phyloP scores from a whole-genome alignment of 2,113 vertebrate species.

The Gymnogyps californianus region DNA sequence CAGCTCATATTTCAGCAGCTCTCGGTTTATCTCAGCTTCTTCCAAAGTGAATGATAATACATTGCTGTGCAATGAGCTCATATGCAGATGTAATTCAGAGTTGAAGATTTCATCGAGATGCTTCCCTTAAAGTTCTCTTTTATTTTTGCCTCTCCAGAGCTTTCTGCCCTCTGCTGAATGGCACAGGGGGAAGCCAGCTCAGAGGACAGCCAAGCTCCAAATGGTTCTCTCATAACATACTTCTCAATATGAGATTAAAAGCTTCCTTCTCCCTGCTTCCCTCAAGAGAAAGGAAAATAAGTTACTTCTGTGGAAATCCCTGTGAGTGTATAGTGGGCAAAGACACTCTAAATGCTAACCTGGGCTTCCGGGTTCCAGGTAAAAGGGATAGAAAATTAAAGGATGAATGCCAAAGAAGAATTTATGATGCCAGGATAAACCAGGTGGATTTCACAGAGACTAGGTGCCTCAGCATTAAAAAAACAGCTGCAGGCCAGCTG shows the following conservation, averaged over 20 bases:
- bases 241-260: neutral
- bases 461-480: neutral
- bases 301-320: neutral
- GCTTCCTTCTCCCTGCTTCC: neutral
- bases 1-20: constrained; percentile 26
- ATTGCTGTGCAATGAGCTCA: constrained; percentile 55
- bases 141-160: constrained; percentile 9
- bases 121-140: neutral
- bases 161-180: neutral
- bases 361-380: neutral
- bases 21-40: constrained; percentile 8
- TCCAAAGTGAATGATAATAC: constrained; percentile 18
- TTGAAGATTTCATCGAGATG: neutral
- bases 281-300: neutral
- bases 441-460: neutral
- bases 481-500: neutral
- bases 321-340: neutral
- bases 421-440: neutral
- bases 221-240: neutral
- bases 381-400: neutral
- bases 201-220: neutral
- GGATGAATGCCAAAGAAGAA: neutral
- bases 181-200: neutral
- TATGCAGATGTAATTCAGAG: constrained; percentile 23
- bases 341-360: neutral